Evolutionary conservation across 2,113 vertebrate genomes (phyloP).

Genomic region (Azemiops feae): DNA sequence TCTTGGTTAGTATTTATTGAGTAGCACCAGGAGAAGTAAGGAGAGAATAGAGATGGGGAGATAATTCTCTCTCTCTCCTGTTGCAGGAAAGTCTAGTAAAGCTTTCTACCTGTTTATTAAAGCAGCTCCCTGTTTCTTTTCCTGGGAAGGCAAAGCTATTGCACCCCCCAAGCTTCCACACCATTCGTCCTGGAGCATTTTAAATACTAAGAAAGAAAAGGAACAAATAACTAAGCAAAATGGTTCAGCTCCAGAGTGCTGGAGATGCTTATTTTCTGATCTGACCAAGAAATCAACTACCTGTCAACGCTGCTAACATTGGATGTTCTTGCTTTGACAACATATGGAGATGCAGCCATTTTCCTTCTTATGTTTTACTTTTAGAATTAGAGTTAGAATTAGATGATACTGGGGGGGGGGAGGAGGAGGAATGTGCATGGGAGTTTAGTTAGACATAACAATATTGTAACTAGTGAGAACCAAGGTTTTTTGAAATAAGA

Average conservation of each 20-base stretch:
- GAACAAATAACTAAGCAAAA: background rate
- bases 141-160: background rate
- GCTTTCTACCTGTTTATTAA: constrained; percentile 28
- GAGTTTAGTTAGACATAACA: too few relatives aligned
- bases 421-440: too few relatives aligned
- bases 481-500: too few relatives aligned
- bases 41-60: background rate
- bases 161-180: background rate
- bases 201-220: background rate
- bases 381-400: too few relatives aligned
- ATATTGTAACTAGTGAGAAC: too few relatives aligned
- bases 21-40: background rate
- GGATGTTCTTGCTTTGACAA: too few relatives aligned
- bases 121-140: background rate
- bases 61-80: background rate
- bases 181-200: background rate
- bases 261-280: background rate
- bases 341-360: too few relatives aligned
- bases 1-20: constrained; percentile 18
- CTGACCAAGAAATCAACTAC: background rate
- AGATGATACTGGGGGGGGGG: too few relatives aligned
- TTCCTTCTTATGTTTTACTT: too few relatives aligned
- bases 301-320: too few relatives aligned
- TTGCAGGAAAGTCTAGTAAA: background rate
- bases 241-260: background rate